Conservation (phyloP, 2,113 vertebrate species). For the Heterocephalus glaber region DNA sequence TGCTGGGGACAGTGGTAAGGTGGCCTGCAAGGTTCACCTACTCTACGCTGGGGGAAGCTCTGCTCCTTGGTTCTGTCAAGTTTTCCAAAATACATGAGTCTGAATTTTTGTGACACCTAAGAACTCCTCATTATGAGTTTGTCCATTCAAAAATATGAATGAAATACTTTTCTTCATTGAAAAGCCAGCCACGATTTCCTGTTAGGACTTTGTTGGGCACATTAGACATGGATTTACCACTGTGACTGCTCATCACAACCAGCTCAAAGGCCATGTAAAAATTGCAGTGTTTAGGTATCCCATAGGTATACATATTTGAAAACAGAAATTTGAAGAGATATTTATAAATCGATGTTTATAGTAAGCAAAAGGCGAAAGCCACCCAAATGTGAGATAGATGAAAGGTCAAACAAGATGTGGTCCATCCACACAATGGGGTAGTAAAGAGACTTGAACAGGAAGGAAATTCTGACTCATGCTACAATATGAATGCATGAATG, state of each 20-base stretch:
- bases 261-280: neutral
- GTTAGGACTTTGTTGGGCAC: neutral
- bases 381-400: too few species aligned
- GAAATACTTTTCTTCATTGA: neutral
- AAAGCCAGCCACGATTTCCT: neutral
- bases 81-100: neutral
- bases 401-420: neutral
- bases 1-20: too few species aligned
- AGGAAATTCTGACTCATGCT: neutral
- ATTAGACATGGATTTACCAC: rapidly evolving
- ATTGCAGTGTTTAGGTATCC: neutral
- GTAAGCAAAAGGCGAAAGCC: neutral
- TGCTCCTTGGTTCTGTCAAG: too few species aligned
- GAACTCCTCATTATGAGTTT: neutral
- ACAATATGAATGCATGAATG: neutral
- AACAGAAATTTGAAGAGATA: neutral
- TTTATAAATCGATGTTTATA: too few species aligned
- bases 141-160: neutral
- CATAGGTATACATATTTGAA: neutral
- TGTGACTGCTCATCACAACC: too few species aligned
- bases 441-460: neutral
- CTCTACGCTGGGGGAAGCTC: too few species aligned
- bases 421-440: neutral
- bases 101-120: neutral
- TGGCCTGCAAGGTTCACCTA: too few species aligned